Evolutionary conservation across 2,888 invertebrate genomes (phyloP), one percentile per base, ranked within the genome.

Genomic region (Dastarcus helophoroides): DNA sequence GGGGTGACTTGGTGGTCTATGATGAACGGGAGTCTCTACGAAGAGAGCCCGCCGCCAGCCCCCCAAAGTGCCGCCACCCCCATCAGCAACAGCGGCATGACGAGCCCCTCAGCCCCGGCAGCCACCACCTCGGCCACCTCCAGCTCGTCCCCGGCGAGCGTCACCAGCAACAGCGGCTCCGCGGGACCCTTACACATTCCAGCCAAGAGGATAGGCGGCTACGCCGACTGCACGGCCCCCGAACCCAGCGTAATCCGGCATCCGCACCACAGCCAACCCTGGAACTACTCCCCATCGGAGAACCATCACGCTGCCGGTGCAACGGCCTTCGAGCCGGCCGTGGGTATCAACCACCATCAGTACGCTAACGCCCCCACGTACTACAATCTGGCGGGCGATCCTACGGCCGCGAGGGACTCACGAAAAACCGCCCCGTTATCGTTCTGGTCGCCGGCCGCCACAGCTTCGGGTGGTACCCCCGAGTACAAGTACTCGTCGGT

Each of bases 181-280:
- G 76, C 78, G 37, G 84, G 83, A 40, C 80, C 81, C 36, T 69
- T 89, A 41, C 88, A 89, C 68, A 88, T 89, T 64, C 89, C 88
- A 44, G 88, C 88, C 53, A 88, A 89, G 64, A 71, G 86, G 54
- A 64, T 71, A 35, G 64, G 66, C 14, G 62, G 50, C 39, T 68
- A 60, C 45, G 69, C 65, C 41, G 63, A 63, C 46, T 71, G 67
- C 39, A 63, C 56, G 43, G 64, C 54, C 50, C 69, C 70, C 36
- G 73, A 72, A 52, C 72, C 75, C 29, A 76, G 81, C 25, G 83
- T 83, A 51, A 82, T 82, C 52, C 67, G 82, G 44, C 81, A 82
- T 64, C 75, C 80, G 47, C 78, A 76, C 45, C 64, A 56, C 48
- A 60, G 62, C 45, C 74, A 70, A 45, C 68, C 76, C 37, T 81